These are phyloP conservation scores for Zosterops hypoxanthus DNA, from an alignment of 2,113 vertebrate genomes.

Conservation along the genomic window DNA sequence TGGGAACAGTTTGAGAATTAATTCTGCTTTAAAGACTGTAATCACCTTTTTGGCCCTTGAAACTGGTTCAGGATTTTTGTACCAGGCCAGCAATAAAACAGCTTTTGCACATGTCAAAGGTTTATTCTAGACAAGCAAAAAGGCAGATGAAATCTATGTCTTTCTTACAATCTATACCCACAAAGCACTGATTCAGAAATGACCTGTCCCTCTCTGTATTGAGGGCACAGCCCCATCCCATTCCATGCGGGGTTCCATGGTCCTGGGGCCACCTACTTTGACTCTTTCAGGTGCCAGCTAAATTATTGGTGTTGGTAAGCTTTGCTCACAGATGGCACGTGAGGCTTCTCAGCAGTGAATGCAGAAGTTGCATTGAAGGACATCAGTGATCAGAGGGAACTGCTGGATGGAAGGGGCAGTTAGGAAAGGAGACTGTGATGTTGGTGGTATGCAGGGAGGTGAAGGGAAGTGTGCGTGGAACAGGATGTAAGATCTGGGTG, in stretches of 20 bases:
- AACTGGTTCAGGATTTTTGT: background rate
- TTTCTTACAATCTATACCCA: background rate
- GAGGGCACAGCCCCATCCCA: background rate
- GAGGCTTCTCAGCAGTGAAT: background rate
- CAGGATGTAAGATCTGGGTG: background rate
- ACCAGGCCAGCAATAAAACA: background rate
- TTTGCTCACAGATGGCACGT: background rate
- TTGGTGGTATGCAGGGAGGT: background rate
- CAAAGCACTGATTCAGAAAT: background rate
- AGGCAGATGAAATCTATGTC: background rate
- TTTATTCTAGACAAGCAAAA: background rate
- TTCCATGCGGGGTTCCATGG: fast-evolving
- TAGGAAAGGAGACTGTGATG: background rate
- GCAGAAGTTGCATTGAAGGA: background rate
- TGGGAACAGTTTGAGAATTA: background rate
- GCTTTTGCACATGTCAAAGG: background rate
- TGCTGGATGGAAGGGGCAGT: fast-evolving
- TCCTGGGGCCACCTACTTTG: background rate
- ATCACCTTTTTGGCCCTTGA: slow-evolving; percentile 10
- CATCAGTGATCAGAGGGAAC: background rate
- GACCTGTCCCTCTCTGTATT: background rate
- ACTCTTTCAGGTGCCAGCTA: background rate
- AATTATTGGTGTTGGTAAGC: background rate
- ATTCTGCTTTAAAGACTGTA: slow-evolving; percentile 21
- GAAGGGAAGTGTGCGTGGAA: background rate